Evolutionary conservation across 1,140 invertebrate species (phyloP), one percentile per base, ranked within the genome.

Genomic region (Gonatopus flavifemur): DNA sequence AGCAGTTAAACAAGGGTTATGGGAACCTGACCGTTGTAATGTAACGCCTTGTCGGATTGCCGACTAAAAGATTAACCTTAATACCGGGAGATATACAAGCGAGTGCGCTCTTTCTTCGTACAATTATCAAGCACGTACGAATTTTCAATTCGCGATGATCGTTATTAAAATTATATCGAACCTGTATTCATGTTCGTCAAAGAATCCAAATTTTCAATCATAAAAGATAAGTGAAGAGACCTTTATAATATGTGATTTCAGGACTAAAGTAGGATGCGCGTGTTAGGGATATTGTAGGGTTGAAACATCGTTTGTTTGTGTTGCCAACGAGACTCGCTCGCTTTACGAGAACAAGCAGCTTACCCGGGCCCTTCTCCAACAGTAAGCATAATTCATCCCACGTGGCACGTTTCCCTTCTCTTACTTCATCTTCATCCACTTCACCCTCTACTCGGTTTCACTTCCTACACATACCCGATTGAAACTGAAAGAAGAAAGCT

Each of bases 351-450:
- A 56, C 60, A 65, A 61, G 61, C 57, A 55, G 64, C 64, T 67
- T 61, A 67, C 48, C 49, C 52, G 59, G 57, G 60, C 56, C 55
- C 59, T 59, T 61, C n/a, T n/a, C n/a, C n/a, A n/a, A n/a, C 67
- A 25, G 25, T 61, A 62, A 65, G 67, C 66, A 73, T 73, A 71
- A 71, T 71, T 70, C 64, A 69, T 70, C 56, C 56, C 50, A 52
- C 48, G 52, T 55, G 55, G 52, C 62, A 56, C 54, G 57, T 49
- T 22, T 45, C 55, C 39, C 48, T 40, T 47, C 44, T 45, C 48
- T 41, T 24, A 43, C 49, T 43, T 21, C 25, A 28, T 43, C 39
- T 33, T 40, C 41, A 42, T 38, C 35, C 21, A 28, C 41, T 54
- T 20, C 24, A 13, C 31, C 6, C 7, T 10, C 19, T n/a, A n/a